Base-by-base conservation (phyloP, 2,113 vertebrate genomes). In the Bostrychus sinensis region DNA sequence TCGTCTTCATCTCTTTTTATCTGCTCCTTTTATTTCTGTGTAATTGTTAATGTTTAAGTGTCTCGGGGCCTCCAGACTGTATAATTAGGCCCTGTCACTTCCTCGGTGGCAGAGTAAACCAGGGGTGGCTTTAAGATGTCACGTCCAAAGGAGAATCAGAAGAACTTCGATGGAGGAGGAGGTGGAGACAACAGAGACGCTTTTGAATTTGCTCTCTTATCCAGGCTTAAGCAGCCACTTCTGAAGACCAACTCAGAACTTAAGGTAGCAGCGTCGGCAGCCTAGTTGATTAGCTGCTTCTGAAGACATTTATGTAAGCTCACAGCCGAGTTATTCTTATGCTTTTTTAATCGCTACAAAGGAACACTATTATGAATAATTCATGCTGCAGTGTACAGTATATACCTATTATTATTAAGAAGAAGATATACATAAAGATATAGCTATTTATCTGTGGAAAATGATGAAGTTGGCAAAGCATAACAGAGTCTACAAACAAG, bases 81-180 rank as follows among this genome's bases (percentile, higher is more conserved):
- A 81, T 89, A 85, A 90, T 90, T 85, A 84, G 66, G 67, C 54
- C 77, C 62, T 77, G 84, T 84, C 85, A 81, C 70, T 82, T 83
- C 68, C 54, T 81, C 67, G 1, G 69, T 58, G 42, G 68, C 61
- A 45, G 58, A 64, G 62, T 68, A 79, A 79, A 83, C 67, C 54
- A 58, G 20, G 19, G 70, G 65, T 82, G 66, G 75, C 56, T 86
- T 58, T 51, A 34, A 57, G 7, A 11, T 75, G 66, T 78, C 69
- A 76, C 58, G 17, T 85, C 70, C 71, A 62, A 34, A 41, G 58
- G 62, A 83, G 70, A 83, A 78, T 80, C 65, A 64, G 50, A 57
- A 66, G 71, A 72, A 65, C 81, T 56, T 53, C 34, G 46, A 83
- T 73, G 0, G 59, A 61, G 51, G 66, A 74, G 68, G 57, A 60